These are phyloP conservation scores for Vidua macroura DNA, from an alignment of 2,113 vertebrate genomes.

Conservation along the genomic window DNA sequence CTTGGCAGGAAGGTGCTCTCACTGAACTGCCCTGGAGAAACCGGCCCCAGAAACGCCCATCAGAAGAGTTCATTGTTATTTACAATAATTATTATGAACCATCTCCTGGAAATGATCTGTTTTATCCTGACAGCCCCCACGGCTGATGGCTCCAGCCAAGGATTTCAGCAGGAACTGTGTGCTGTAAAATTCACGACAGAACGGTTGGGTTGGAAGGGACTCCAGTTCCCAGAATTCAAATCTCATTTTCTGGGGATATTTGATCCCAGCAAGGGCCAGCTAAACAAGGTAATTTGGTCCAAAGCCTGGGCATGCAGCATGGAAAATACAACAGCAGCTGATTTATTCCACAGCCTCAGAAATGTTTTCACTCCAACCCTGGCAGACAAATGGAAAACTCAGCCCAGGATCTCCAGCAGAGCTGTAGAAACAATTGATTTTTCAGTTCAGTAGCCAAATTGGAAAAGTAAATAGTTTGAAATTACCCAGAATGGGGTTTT, in stretches of 20 bases:
- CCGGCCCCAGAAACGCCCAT: background rate
- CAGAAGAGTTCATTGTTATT: background rate
- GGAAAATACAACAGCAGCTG: background rate
- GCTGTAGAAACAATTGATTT: constrained; percentile 49
- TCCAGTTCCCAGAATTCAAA: background rate
- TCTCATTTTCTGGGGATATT: background rate
- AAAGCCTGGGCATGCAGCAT: background rate
- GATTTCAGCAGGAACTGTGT: background rate
- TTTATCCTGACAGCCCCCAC: background rate
- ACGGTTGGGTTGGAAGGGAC: background rate
- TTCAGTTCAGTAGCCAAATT: constrained; percentile 35
- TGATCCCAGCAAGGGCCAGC: background rate
- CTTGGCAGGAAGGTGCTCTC: background rate
- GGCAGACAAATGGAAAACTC: background rate
- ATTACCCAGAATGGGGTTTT: background rate
- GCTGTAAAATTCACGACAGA: background rate
- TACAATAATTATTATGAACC: background rate
- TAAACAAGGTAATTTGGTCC: background rate
- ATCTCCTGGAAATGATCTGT: accelerated
- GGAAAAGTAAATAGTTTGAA: constrained; percentile 23
- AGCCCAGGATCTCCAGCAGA: constrained; percentile 20
- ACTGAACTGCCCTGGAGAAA: background rate
- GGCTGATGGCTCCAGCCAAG: background rate
- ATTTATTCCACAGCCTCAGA: background rate
- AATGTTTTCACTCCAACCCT: background rate